Base-by-base conservation (phyloP, 2,113 vertebrate genomes). In the Gobius niger region DNA sequence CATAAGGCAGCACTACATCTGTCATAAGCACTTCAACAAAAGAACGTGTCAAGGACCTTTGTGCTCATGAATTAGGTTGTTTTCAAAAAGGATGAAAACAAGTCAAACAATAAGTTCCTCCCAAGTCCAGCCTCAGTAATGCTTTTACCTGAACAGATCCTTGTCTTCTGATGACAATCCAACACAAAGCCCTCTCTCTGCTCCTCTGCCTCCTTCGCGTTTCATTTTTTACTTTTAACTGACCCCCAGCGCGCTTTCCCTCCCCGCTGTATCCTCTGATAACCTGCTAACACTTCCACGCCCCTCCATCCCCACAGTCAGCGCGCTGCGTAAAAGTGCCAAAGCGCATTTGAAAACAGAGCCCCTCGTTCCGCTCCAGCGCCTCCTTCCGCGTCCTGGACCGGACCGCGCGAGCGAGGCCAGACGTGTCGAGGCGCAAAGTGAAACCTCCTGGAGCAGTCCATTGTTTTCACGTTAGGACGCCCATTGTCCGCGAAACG, bases 281-380 rank as follows among this genome's bases (percentile, higher is more conserved):
- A 19, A 16, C 18, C 18, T 11, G 7, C 1, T 4, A 34, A 34
- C 50, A 52, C 14, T 5, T 40, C 24, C 7, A 40, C 54, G 54
- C 57, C 57, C 12, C 15, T 8, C 41, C 40, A 13, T 34, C 53
- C 10, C 19, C 54, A 40, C 11, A 6, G 52, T 7, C 7, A 6
- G 24, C 24, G 53, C 6, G 19, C 54, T 40, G 54, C 40, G 9
- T 11, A 6, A 11, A 60, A 60, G 57, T 60, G 57, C 40, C 6
- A 60, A 60, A 60, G 7, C 14, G 14, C 57, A 60, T 60, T 60
- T 44, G 40, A 44, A 60, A 60, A 60, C 57, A 60, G 40, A 60
- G 57, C 57, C 19, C 11, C 12, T 14, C 14, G 13, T 12, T 50
- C 7, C 44, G 15, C 47, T 50, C 15, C 47, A 50, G 5, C 13